Base-by-base conservation (phyloP, 2,888 invertebrate species). In the Clunio marinus region DNA sequence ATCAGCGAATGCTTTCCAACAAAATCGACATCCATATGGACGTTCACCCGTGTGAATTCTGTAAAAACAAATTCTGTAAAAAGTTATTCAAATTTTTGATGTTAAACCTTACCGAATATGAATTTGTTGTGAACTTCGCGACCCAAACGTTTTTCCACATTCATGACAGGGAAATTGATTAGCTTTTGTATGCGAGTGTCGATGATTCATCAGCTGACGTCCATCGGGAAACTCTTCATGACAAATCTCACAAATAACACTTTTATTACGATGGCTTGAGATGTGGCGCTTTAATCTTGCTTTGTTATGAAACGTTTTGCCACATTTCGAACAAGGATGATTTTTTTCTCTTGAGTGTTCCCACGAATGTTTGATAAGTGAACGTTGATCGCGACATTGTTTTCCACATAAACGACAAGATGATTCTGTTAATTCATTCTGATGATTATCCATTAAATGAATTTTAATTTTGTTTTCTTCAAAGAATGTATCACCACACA, bases 1-100 rank as follows among this genome's bases (percentile, higher is more conserved):
- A 76, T 92, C 92, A 0, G 92, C 92, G 76, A 92, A 92, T 0
- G 91, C 91, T 75, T 92, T 92, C 91, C 91, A 91, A 75, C 92
- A 92, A 77, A 88, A 92, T 8, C 89, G 83, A 75, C 92, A 92
- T 0, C 89, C 90, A 74, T 92, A 92, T 0, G 91, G 92, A 41
- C 91, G 81, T 76, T 92, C 92, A 2, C 88, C 69, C 3, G 57
- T 41, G 13, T 65, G 46, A 20, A 65, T 65, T 63, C 63, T 63
- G 15, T 15, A 24, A 20, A 46, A 25, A 55, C 32, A 59, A 46
- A 7, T 60, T 60, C 4, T 10, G 1, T 13, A 22, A 20, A 37
- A 60, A 20, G 13, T 24, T n/a, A 58, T 10, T 25, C 15, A 15
- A 58, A 7, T n/a, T n/a, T n/a, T n/a, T n/a, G n/a, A n/a, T n/a